These are phyloP conservation scores for Dipodomys merriami DNA, from an alignment of 2,113 vertebrate genomes.

Conservation along the genomic window DNA sequence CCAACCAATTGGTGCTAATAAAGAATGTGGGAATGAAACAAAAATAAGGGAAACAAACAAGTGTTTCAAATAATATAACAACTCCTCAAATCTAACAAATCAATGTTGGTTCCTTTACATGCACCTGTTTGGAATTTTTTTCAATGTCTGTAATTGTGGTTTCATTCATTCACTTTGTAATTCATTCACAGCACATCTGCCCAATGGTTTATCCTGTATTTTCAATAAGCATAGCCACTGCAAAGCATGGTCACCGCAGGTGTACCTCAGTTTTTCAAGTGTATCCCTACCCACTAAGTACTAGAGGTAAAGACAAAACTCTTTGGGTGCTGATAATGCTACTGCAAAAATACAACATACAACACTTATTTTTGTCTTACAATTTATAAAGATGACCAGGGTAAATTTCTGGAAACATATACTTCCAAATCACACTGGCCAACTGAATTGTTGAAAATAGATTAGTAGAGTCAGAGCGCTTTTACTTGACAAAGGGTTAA, in stretches of 20 bases:
- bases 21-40: too few relatives aligned
- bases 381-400: neutral
- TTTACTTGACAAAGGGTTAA: neutral
- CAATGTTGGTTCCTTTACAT: neutral
- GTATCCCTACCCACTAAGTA: neutral
- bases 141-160: neutral
- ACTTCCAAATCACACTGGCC: neutral
- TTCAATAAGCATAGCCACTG: neutral
- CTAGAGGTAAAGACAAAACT: neutral
- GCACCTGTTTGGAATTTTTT: neutral
- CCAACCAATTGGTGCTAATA: too few relatives aligned
- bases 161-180: neutral
- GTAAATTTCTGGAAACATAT: neutral
- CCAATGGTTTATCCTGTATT: neutral
- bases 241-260: neutral
- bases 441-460: neutral
- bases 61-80: neutral
- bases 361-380: neutral
- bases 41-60: too few relatives aligned
- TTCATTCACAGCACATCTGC: neutral
- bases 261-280: neutral
- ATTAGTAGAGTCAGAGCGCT: neutral
- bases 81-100: neutral
- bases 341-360: neutral
- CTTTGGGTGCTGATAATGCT: neutral